Conservation (phyloP, 2,888 invertebrate species). For the Petrolisthes cinctipes region DNA sequence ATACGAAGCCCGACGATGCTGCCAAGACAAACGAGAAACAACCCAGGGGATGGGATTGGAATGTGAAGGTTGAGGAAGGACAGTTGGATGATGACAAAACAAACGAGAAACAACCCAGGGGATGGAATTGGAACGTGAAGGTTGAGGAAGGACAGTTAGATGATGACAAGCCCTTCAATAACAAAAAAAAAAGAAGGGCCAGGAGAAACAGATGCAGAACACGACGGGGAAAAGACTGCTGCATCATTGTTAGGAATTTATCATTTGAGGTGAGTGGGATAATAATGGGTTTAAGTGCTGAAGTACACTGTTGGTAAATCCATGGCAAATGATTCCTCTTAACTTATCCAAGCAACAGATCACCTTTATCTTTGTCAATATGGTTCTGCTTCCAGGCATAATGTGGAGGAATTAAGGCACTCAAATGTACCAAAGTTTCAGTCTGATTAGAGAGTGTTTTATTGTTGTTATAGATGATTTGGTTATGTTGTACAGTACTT, state of each 20-base stretch:
- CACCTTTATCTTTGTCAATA: neutral
- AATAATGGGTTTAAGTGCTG: neutral
- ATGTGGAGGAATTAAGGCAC: neutral
- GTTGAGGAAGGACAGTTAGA: neutral
- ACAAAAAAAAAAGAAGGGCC: neutral
- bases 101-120: conserved; percentile 2
- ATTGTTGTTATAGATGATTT: too few species aligned
- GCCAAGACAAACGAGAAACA: neutral
- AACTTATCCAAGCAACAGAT: too few species aligned
- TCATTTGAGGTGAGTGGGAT: conserved; percentile 42
- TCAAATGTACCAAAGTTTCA: too few species aligned
- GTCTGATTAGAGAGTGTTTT: too few species aligned
- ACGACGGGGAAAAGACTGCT: too few species aligned
- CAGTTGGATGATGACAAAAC: too few species aligned
- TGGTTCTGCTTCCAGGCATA: neutral
- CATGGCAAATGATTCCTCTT: too few species aligned
- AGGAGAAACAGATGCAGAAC: conserved; percentile 35
- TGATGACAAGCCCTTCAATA: neutral
- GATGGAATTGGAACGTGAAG: neutral
- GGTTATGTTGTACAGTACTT: too few species aligned
- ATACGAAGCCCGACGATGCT: neutral
- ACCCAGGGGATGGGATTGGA: too few species aligned
- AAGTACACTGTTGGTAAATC: too few species aligned
- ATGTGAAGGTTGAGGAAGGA: too few species aligned
- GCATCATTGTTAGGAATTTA: conserved; percentile 49